These are phyloP conservation scores for Neolamprologus fasciatus DNA, from an alignment of 2,113 vertebrate genomes.

Conservation along the genomic window DNA sequence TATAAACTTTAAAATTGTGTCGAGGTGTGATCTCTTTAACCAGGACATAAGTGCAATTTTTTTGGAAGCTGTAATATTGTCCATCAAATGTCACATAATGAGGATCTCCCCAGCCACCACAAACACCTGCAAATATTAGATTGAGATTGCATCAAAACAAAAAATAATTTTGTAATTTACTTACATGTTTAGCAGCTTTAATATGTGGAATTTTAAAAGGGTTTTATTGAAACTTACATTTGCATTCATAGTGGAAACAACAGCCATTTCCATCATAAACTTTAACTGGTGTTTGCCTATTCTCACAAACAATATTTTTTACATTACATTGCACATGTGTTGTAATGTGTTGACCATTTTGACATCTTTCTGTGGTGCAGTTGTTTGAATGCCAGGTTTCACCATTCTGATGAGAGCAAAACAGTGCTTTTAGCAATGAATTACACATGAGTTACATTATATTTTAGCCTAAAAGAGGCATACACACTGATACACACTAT, in stretches of 20 bases:
- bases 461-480: background rate
- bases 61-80: constrained; percentile 82
- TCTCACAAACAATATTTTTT: constrained; percentile 68
- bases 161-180: background rate
- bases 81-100: constrained; percentile 91
- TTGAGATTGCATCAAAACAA: background rate
- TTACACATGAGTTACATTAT: background rate
- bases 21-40: constrained; percentile 79
- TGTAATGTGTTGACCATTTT: constrained; percentile 45
- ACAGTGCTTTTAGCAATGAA: background rate
- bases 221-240: constrained; percentile 73
- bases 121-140: constrained; percentile 74
- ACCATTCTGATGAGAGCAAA: constrained; percentile 68
- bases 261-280: constrained; percentile 72
- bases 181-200: background rate
- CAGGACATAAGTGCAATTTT: constrained; percentile 87
- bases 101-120: constrained; percentile 85
- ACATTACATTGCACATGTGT: constrained; percentile 40
- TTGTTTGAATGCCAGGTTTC: constrained; percentile 64
- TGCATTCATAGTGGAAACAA: constrained; percentile 81
- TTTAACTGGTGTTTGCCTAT: constrained; percentile 60
- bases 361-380: constrained; percentile 74
- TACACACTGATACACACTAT: background rate
- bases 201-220: background rate
- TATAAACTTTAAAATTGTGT: constrained; percentile 75